A percentile compares a stretch with the other conserved stretches of the same genome.
Evolutionary conservation across 1,140 invertebrate genomes (phyloP).

Genomic region (Copidosoma floridanum): DNA sequence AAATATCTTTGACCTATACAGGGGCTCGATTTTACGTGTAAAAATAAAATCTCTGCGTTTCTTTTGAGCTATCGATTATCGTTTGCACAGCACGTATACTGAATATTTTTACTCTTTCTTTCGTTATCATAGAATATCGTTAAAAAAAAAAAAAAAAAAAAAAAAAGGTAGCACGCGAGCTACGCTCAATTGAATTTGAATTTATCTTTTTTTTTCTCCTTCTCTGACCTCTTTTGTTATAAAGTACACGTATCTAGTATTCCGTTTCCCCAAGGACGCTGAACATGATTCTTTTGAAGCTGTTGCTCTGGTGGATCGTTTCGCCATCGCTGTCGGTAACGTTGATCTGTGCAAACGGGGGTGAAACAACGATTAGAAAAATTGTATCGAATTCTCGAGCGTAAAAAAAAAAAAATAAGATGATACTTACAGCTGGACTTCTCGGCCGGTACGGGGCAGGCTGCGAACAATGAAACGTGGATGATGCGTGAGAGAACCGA

Average conservation of each 20-base stretch:
- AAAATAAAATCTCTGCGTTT: conserved; percentile 26
- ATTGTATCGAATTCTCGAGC: neutral
- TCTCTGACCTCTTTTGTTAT: too few species aligned
- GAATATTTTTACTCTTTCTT: conserved; percentile 10
- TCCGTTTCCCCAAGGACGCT: conserved; percentile 78
- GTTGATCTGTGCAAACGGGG: conserved; percentile 55
- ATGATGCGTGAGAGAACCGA: too few species aligned
- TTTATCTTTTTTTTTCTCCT: neutral
- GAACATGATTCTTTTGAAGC: conserved; percentile 89
- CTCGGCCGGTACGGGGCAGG: conserved; percentile 39
- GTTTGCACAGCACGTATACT: neutral
- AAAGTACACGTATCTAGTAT: too few species aligned
- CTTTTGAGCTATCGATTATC: neutral
- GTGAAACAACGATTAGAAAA: too few species aligned
- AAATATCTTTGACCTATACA: conserved; percentile 19
- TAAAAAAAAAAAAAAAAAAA: too few species aligned
- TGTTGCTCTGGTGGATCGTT: conserved; percentile 85
- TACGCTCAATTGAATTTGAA: neutral
- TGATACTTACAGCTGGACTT: conserved; percentile 47
- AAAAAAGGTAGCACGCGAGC: too few species aligned
- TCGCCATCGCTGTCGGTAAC: conserved; percentile 64
- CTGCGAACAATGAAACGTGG: conserved; percentile 25
- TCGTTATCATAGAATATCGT: too few species aligned
- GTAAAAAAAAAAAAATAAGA: too few species aligned
- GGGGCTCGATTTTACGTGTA: conserved; percentile 14